Evolutionary conservation across 1,140 invertebrate species (phyloP).

Genomic region (Calosoma granatense): DNA sequence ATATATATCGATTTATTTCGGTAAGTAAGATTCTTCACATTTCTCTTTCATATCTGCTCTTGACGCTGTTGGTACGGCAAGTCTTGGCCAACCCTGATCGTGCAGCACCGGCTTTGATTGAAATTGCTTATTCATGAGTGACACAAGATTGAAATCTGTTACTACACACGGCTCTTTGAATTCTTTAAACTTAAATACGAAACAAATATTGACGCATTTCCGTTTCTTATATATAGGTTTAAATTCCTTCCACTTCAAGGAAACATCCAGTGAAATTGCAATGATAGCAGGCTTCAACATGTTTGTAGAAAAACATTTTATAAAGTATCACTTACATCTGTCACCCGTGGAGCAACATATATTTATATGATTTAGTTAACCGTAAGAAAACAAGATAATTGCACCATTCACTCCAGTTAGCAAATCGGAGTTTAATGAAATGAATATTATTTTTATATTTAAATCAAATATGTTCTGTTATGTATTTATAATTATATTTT

Average conservation of each 20-base stretch:
- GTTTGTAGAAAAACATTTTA: too few species aligned
- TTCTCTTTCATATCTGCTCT: neutral
- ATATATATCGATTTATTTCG: neutral
- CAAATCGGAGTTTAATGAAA: too few species aligned
- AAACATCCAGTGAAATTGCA: too few species aligned
- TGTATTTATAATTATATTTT: neutral
- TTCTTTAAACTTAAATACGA: neutral
- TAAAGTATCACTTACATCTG: too few species aligned
- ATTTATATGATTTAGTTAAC: too few species aligned
- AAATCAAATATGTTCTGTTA: too few species aligned
- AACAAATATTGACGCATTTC: neutral
- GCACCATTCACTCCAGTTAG: too few species aligned
- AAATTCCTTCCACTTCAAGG: too few species aligned
- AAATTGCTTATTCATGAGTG: constrained; percentile 1
- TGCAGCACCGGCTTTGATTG: neutral
- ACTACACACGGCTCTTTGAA: neutral
- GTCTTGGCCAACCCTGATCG: neutral
- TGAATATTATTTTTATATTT: too few species aligned
- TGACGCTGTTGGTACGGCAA: neutral
- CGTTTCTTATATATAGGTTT: neutral
- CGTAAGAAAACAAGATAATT: too few species aligned
- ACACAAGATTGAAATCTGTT: neutral
- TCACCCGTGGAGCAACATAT: too few species aligned
- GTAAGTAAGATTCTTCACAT: neutral
- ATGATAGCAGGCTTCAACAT: too few species aligned